Percentiles rank a stretch among this genome's conserved stretches.
These are phyloP conservation scores for Macroglossus sobrinus DNA, from an alignment of 2,113 vertebrate species.

Conservation along the genomic window DNA sequence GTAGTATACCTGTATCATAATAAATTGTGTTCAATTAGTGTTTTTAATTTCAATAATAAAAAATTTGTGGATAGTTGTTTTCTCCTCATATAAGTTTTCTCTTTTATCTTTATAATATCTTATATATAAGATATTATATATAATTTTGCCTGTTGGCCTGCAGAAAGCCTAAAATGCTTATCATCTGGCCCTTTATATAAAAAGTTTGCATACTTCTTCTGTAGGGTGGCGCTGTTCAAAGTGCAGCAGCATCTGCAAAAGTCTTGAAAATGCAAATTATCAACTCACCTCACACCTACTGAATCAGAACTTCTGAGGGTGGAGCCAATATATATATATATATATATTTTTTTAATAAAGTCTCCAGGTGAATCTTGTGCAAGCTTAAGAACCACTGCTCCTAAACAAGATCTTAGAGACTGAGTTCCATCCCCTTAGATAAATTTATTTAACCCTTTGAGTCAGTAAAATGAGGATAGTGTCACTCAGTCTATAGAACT, in stretches of 20 bases:
- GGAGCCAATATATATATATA: neutral
- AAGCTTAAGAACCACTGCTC: neutral
- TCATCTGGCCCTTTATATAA: neutral
- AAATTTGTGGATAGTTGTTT: neutral
- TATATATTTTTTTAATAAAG: neutral
- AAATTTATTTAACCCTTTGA: slow-evolving; percentile 14
- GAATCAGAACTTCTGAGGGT: neutral
- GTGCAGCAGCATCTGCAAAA: neutral
- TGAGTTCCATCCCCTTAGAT: neutral
- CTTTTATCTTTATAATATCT: neutral
- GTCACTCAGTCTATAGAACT: neutral
- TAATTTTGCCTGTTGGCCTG: neutral
- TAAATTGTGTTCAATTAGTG: neutral
- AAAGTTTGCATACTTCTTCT: neutral
- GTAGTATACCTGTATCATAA: neutral
- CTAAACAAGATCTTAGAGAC: neutral
- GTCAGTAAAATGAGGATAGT: neutral
- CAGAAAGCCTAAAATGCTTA: slow-evolving; percentile 20
- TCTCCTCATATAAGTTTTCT: neutral
- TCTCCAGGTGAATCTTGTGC: neutral
- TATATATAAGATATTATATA: too few species aligned
- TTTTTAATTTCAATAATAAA: neutral
- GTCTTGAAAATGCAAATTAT: neutral
- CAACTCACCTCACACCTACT: neutral
- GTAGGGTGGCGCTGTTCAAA: neutral